Base-by-base conservation (phyloP, 2,113 vertebrate genomes). In the Madoqua kirkii region DNA sequence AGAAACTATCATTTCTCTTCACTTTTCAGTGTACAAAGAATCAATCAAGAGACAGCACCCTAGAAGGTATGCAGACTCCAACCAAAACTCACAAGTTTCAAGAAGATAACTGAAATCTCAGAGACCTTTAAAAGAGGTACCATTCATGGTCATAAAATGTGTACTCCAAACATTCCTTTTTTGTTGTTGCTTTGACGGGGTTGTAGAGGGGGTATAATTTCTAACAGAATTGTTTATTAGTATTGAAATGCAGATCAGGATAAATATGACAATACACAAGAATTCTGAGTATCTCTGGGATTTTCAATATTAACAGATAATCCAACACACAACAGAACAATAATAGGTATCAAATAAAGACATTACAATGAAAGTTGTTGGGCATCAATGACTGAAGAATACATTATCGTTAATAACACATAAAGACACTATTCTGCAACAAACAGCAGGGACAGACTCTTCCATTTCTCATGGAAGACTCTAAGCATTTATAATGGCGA, bases 181-280 rank as follows among this genome's bases (percentile, higher is more conserved):
- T 43, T 43, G 40, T 43, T 43, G 40, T 79, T 50, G 76, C 43
- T 43, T 85, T 40, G 45, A 79, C 1, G 1, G 45, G 5, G 25
- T 6, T 43, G 8, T 17, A 16, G 5, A 31, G 15, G 3, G 15
- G 10, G 25, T 0, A 31, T 40, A 93, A 86, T 94, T 90, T 71
- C 82, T 82, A 91, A 91, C n/a, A 94, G 29, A 94, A 94, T 52
- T 74, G 4, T 82, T 94, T 87, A 52, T 74, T 48, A 91, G 74
- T 45, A 74, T 31, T 74, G 50, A 54, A 40, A 67, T 57, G 25
- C 59, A 87, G 36, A 91, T 27, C 4, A 59, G 50, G 48, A 91
- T 84, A 92, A 84, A 76, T 79, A 27, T 74, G 16, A 96, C 40
- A 25, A 87, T 64, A 84, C 29, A 45, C 11, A 71, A 85, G 50